Evolutionary conservation across 2,797 vertebrate genomes (phyloP).

Genomic region (Eulemur coronatus): DNA sequence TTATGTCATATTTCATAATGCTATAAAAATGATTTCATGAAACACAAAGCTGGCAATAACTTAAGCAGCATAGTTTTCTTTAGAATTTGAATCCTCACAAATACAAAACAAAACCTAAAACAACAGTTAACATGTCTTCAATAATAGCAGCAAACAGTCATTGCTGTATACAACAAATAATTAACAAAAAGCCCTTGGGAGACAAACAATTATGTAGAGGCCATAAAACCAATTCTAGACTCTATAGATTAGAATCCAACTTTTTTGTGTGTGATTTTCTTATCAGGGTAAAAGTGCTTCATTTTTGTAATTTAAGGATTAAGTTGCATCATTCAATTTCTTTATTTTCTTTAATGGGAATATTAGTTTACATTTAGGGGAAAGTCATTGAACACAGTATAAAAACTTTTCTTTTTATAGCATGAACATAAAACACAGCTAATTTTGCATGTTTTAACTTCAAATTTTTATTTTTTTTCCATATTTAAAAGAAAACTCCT

Average conservation of each 20-base stretch:
- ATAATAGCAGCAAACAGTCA: not conserved
- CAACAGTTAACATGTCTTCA: not conserved
- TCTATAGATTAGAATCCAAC: not conserved
- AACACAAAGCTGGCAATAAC: not conserved
- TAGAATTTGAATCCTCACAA: not conserved
- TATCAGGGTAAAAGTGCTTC: not conserved
- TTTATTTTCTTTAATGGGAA: not conserved
- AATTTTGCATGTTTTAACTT: not conserved
- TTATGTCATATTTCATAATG: not conserved
- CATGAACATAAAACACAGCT: not conserved
- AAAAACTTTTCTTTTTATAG: not conserved
- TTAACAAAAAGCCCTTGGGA: not conserved
- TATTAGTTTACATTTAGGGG: conserved; percentile 7
- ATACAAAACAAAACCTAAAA: not conserved
- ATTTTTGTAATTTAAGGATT: not conserved
- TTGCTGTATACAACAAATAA: not conserved
- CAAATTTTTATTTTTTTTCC: not conserved
- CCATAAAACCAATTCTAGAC: not conserved
- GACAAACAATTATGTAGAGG: not conserved
- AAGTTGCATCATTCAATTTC: not conserved
- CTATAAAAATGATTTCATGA: not conserved
- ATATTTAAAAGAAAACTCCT: not conserved
- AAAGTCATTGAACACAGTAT: not conserved
- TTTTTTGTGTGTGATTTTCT: not conserved
- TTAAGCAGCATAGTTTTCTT: not conserved